Conservation (phyloP, 1,140 invertebrate species). For the Lepidurus arcticus region DNA sequence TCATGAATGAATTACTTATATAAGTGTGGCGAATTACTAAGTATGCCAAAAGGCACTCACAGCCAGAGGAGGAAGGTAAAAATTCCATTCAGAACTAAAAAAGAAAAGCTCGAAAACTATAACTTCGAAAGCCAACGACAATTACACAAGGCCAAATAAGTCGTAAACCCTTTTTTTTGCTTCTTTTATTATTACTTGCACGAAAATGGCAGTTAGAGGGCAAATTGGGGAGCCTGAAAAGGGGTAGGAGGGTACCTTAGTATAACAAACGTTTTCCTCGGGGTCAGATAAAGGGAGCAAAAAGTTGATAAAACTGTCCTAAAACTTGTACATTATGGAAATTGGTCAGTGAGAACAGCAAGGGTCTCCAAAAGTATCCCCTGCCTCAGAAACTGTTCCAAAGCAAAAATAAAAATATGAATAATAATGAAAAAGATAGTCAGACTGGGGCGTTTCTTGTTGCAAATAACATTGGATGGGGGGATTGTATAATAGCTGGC, state of each 20-base stretch:
- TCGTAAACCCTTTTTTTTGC: not conserved
- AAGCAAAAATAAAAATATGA: not conserved
- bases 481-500: too few species aligned
- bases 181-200: conserved; percentile 16
- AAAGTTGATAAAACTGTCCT: conserved; percentile 7
- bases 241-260: conserved; percentile 2
- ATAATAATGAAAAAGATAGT: not conserved
- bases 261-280: conserved; percentile 3
- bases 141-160: not conserved
- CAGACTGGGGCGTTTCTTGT: not conserved
- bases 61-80: too few species aligned
- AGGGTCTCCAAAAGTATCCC: conserved; percentile 8
- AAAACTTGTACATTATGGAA: conserved; percentile 22
- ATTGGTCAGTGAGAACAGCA: conserved; percentile 21
- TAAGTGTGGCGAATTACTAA: too few species aligned
- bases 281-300: not conserved
- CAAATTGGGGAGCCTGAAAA: not conserved
- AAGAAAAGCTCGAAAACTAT: not conserved
- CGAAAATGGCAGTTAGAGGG: conserved; percentile 14
- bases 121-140: not conserved
- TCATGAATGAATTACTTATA: too few species aligned
- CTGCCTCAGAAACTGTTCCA: not conserved
- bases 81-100: not conserved
- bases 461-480: not conserved
- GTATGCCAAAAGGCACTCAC: too few species aligned